A percentile compares a stretch with the other conserved stretches of the same genome.
Evolutionary conservation across 2,113 vertebrate genomes (phyloP).

Genomic region (Passer montanus): DNA sequence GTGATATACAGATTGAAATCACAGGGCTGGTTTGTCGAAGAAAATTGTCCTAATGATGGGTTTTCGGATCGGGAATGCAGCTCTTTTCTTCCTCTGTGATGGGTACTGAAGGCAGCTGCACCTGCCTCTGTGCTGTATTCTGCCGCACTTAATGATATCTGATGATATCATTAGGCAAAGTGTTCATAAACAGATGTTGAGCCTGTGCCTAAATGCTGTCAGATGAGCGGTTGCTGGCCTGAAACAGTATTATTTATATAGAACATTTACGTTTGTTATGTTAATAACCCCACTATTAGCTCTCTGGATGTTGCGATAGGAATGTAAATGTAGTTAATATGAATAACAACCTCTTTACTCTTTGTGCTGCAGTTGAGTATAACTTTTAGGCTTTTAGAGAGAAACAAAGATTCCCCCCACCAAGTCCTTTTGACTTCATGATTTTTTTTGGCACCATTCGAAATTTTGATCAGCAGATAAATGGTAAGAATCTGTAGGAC

Average conservation of each 20-base stretch:
- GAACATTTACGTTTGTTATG: slow-evolving; percentile 99
- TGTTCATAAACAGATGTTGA: slow-evolving; percentile 99
- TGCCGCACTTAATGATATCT: slow-evolving; percentile 99
- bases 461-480: slow-evolving; percentile 78
- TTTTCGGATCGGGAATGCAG: slow-evolving; percentile 90
- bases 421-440: slow-evolving; percentile 79
- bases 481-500: slow-evolving; percentile 73
- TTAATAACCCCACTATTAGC: slow-evolving; percentile 99
- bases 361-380: slow-evolving; percentile 87
- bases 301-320: slow-evolving; percentile 94
- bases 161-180: slow-evolving; percentile 99
- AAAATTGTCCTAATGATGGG: slow-evolving; percentile 99
- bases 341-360: slow-evolving; percentile 90
- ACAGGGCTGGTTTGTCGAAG: slow-evolving; percentile 97
- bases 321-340: slow-evolving; percentile 92
- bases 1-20: slow-evolving; percentile 99
- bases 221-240: slow-evolving; percentile 95
- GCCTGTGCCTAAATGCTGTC: slow-evolving; percentile 98
- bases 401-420: slow-evolving; percentile 81
- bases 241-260: slow-evolving; percentile 99
- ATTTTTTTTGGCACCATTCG: slow-evolving; percentile 68
- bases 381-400: slow-evolving; percentile 84
- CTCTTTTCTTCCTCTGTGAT: slow-evolving; percentile 88
- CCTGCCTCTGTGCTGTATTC: slow-evolving; percentile 93
- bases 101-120: slow-evolving; percentile 96